These are phyloP conservation scores for Chloroceryle inda DNA, from an alignment of 2,797 vertebrate genomes.

Conservation along the genomic window DNA sequence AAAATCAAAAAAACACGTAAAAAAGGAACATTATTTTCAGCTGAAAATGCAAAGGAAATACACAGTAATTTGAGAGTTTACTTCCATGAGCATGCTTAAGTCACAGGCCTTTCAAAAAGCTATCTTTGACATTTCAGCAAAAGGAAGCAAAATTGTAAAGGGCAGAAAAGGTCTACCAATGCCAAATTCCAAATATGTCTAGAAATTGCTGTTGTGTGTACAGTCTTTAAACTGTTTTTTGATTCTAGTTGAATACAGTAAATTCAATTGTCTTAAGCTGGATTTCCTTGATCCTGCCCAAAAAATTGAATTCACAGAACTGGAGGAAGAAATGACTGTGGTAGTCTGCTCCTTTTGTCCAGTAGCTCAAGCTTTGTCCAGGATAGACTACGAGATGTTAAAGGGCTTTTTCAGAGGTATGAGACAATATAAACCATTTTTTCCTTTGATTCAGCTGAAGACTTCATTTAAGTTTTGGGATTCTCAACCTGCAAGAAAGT, in stretches of 20 bases:
- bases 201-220: background rate
- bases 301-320: background rate
- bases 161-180: background rate
- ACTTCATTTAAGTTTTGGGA: background rate
- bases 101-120: background rate
- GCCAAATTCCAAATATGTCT: background rate
- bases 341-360: background rate
- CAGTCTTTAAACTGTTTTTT: background rate
- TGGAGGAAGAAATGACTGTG: background rate
- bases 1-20: rapidly evolving
- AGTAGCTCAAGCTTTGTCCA: background rate
- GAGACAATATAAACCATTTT: background rate
- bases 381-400: background rate
- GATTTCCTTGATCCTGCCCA: background rate
- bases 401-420: background rate
- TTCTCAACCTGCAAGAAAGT: background rate
- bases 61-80: background rate
- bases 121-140: slow-evolving; percentile 21
- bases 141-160: background rate
- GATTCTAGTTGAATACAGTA: slow-evolving; percentile 10
- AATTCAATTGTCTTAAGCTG: slow-evolving; percentile 6
- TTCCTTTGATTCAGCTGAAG: background rate
- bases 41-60: background rate
- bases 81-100: background rate
- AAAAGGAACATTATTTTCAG: background rate